Evolutionary conservation across 2,113 vertebrate species (phyloP), one percentile per base, ranked within the genome.

Genomic region (Ibidorhyncha struthersii): DNA sequence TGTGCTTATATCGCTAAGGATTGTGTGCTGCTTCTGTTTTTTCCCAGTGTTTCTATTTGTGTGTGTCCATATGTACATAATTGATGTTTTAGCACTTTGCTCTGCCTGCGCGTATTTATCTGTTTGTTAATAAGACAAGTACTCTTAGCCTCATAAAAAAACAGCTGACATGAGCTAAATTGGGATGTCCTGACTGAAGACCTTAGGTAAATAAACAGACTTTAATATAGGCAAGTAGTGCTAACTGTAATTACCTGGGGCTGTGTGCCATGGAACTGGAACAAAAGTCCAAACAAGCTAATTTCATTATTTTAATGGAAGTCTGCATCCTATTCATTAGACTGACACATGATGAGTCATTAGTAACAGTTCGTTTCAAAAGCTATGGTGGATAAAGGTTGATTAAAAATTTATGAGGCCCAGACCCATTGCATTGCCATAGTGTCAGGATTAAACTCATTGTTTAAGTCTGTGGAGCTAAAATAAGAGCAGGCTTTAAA

Each of bases 271-370:
- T 76, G 67, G 76, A 27, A 85, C 92, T 92, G 97, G 96, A 98
- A 98, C 97, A 88, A 93, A 94, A 98, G 94, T 97, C 69, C 7
- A 98, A 98, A 97, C 95, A 97, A 91, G 62, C 91, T 98, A 95
- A 98, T 98, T 97, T 98, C 93, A 98, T 98, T 98, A 98, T 98
- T 98, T 97, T 97, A 98, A 97, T 98, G 93, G 94, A 90, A 97
- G 92, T 94, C 96, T 98, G 97, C 86, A 86, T 97, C 96, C 95
- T 97, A 97, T 98, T 98, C 97, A 97, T 98, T 98, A 98, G 96
- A 96, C 97, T 98, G 97, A 98, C 97, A 97, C 98, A 98, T 91
- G 97, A 98, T 93, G 97, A 41, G 84, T 93, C 98, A 97, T 98
- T 98, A 98, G 97, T 96, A 98, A 98, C 98, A 97, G 97, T 96